Evolutionary conservation across 2,888 invertebrate genomes (phyloP).

Genomic region (Mycalesis mineus): DNA sequence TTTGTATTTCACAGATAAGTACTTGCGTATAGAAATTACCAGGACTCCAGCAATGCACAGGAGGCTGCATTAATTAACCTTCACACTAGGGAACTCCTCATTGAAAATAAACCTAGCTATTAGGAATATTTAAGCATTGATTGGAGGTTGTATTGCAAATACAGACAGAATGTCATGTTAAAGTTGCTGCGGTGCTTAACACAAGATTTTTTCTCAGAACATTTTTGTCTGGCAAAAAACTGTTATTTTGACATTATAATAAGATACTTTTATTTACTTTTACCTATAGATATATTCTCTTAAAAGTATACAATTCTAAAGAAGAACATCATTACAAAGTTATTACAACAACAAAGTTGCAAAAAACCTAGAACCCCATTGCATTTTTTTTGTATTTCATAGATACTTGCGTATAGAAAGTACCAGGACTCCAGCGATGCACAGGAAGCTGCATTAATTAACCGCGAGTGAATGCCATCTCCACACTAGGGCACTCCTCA

Average conservation of each 20-base stretch:
- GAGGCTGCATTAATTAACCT: slow-evolving; percentile 33
- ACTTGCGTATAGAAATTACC: slow-evolving; percentile 4
- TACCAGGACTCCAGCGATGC: slow-evolving; percentile 12
- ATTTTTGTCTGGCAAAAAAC: too few species aligned
- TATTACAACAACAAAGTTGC: background rate
- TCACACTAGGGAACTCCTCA: slow-evolving; percentile 29
- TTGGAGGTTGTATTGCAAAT: slow-evolving; percentile 20
- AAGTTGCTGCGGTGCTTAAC: background rate
- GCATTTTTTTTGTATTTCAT: background rate
- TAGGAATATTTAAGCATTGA: slow-evolving; percentile 25
- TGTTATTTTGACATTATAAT: too few species aligned
- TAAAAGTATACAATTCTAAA: too few species aligned
- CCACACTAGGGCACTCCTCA: slow-evolving; percentile 29
- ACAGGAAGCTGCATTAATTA: slow-evolving; percentile 29
- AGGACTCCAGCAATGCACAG: slow-evolving; percentile 8
- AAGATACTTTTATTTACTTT: too few species aligned
- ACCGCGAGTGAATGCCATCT: slow-evolving; percentile 29
- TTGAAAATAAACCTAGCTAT: slow-evolving; percentile 24
- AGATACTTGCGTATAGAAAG: background rate
- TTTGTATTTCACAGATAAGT: background rate
- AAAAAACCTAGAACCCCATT: background rate
- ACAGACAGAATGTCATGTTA: slow-evolving; percentile 11
- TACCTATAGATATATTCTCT: too few species aligned
- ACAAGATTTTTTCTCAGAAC: too few species aligned
- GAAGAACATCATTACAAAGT: too few species aligned